A percentile compares a stretch with the other conserved stretches of the same genome.
Evolutionary conservation across 1,140 invertebrate genomes (phyloP).

Genomic region (Conus betulinus): DNA sequence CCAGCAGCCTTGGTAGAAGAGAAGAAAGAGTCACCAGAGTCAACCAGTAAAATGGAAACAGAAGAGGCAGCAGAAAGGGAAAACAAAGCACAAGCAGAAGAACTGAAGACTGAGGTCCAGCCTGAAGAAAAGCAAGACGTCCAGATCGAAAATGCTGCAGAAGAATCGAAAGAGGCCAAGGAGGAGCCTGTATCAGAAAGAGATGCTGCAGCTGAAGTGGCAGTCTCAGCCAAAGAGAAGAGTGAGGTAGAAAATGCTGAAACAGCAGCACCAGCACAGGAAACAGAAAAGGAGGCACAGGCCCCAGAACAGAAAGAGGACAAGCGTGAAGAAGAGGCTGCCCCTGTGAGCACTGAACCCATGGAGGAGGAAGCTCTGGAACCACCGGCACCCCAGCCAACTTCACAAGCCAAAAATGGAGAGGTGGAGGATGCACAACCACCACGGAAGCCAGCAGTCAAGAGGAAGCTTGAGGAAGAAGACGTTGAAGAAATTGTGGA

Average conservation of each 20-base stretch:
- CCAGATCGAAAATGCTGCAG: neutral
- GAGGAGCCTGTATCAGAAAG: neutral
- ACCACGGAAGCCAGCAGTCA: conserved; percentile 15
- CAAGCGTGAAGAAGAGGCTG: neutral
- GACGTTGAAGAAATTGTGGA: conserved; percentile 24
- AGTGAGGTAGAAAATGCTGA: conserved; percentile 37
- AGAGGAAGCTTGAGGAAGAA: conserved; percentile 42
- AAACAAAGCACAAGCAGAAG: neutral
- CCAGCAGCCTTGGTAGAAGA: neutral
- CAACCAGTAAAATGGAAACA: neutral
- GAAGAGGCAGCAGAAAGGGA: neutral
- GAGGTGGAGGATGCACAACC: conserved; percentile 17
- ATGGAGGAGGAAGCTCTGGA: conserved; percentile 40
- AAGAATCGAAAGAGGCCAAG: neutral
- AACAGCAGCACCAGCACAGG: conserved; percentile 5
- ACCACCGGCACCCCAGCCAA: conserved; percentile 19
- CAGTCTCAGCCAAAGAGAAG: neutral
- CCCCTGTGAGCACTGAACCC: neutral
- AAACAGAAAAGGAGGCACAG: conserved; percentile 1
- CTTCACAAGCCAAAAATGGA: neutral
- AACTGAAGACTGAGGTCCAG: neutral
- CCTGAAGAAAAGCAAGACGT: neutral
- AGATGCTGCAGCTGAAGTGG: too few relatives aligned
- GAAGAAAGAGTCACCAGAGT: neutral
- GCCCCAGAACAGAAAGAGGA: neutral